Percentiles rank a stretch among this genome's conserved stretches.
Evolutionary conservation across 2,888 invertebrate species (phyloP).

Genomic region (Ochropleura leucogaster): DNA sequence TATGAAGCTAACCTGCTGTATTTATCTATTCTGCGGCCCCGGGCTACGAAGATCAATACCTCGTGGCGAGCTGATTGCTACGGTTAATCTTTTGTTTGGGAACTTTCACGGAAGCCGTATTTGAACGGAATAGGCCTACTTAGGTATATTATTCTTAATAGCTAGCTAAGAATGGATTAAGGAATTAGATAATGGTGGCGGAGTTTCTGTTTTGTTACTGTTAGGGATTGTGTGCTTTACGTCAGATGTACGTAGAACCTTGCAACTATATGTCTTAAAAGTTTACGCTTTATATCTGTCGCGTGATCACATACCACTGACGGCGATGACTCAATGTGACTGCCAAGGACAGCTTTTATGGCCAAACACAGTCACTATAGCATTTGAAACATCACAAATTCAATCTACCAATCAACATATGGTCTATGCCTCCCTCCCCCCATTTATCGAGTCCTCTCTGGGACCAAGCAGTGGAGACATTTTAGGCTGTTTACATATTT

Average conservation of each 20-base stretch:
- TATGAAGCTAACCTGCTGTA: slow-evolving; percentile 2
- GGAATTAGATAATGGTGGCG: slow-evolving; percentile 30
- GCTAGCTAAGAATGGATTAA: slow-evolving; percentile 35
- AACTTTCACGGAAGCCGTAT: slow-evolving; percentile 55
- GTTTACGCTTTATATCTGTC: background rate
- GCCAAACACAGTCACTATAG: background rate
- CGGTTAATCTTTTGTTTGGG: slow-evolving; percentile 64
- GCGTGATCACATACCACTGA: background rate
- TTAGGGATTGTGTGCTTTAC: slow-evolving; percentile 17
- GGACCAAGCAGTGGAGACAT: background rate
- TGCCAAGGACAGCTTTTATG: background rate
- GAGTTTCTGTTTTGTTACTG: slow-evolving; percentile 17
- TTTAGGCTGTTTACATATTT: too few relatives aligned
- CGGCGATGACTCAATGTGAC: background rate
- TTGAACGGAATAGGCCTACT: slow-evolving; percentile 41
- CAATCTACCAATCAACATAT: background rate
- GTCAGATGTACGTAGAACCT: background rate
- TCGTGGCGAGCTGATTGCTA: slow-evolving; percentile 59
- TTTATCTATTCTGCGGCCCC: background rate
- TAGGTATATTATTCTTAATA: slow-evolving; percentile 45
- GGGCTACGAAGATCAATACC: slow-evolving; percentile 61
- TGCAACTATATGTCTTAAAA: background rate
- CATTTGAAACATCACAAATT: background rate
- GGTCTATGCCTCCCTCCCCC: background rate
- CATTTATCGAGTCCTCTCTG: background rate